These are phyloP conservation scores for Drosophila watanabei DNA, from an alignment of 1,140 invertebrate genomes.

Conservation along the genomic window DNA sequence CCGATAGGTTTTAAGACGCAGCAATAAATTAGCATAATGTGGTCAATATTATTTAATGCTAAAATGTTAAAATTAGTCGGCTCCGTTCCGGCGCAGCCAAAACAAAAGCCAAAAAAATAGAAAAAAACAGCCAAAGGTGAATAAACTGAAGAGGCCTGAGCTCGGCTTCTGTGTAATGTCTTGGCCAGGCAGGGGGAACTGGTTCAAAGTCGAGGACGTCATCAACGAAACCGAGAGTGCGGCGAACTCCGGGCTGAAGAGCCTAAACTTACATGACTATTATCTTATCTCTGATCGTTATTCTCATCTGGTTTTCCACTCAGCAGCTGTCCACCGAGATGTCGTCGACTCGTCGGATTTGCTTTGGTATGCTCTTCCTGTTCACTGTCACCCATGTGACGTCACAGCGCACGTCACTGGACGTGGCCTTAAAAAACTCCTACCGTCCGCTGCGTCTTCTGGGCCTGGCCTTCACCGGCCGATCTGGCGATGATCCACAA, in stretches of 20 bases:
- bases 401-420: conserved; percentile 75
- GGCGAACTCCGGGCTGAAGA: conserved; percentile 8
- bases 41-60: conserved; percentile 53
- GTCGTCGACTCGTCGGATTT: conserved; percentile 31
- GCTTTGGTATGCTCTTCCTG: conserved; percentile 45
- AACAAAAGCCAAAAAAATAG: conserved; percentile 52
- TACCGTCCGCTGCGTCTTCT: conserved; percentile 71
- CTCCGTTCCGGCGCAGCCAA: conserved; percentile 30
- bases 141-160: conserved; percentile 57
- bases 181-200: conserved; percentile 52
- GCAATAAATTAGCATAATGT: conserved; percentile 55
- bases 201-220: conserved; percentile 77
- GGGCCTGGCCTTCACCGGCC: conserved; percentile 64
- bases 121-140: conserved; percentile 61
- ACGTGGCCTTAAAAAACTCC: conserved; percentile 55
- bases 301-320: background rate
- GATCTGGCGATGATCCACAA: conserved; percentile 65
- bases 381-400: conserved; percentile 46
- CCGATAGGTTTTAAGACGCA: conserved; percentile 8
- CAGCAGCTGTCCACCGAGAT: conserved; percentile 25
- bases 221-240: conserved; percentile 64
- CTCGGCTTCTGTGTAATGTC: conserved; percentile 57
- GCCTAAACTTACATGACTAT: conserved; percentile 32
- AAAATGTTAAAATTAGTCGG: conserved; percentile 53
- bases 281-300: conserved; percentile 12